Percentiles rank a stretch among this genome's conserved stretches.
Evolutionary conservation across 2,797 vertebrate genomes (phyloP).

Genomic region (Buphagus erythrorhynchus): DNA sequence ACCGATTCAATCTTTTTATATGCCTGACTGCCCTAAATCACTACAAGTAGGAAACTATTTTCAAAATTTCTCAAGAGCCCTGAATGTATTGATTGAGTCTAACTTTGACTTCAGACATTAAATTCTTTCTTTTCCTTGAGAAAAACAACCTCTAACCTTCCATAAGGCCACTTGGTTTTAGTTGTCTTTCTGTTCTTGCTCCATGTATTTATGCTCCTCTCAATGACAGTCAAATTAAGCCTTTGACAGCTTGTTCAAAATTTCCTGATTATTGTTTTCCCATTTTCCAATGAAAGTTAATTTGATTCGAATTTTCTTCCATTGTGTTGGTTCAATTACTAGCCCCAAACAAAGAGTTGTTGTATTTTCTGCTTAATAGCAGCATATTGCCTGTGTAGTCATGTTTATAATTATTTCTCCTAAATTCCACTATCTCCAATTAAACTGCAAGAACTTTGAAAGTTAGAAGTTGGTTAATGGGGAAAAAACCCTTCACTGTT

Average conservation of each 20-base stretch:
- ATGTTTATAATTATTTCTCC: not conserved
- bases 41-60: constrained; percentile 67
- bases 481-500: not conserved
- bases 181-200: not conserved
- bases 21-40: constrained; percentile 69
- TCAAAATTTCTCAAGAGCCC: constrained; percentile 68
- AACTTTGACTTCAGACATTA: constrained; percentile 58
- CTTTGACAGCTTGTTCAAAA: not conserved
- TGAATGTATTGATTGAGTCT: constrained; percentile 53
- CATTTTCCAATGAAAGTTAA: not conserved
- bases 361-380: not conserved
- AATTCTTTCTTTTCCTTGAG: constrained; percentile 31
- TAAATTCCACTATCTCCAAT: not conserved
- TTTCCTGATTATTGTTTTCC: not conserved
- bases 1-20: constrained; percentile 54
- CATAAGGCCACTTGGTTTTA: not conserved
- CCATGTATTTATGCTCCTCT: not conserved
- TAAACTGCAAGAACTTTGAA: constrained; percentile 27
- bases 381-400: not conserved
- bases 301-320: not conserved
- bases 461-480: constrained; percentile 1
- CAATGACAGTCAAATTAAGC: not conserved
- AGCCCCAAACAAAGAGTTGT: not conserved
- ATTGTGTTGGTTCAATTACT: not conserved
- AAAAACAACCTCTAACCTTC: not conserved